Evolutionary conservation across 2,888 invertebrate species (phyloP).

Genomic region (Amiota mariae): DNA sequence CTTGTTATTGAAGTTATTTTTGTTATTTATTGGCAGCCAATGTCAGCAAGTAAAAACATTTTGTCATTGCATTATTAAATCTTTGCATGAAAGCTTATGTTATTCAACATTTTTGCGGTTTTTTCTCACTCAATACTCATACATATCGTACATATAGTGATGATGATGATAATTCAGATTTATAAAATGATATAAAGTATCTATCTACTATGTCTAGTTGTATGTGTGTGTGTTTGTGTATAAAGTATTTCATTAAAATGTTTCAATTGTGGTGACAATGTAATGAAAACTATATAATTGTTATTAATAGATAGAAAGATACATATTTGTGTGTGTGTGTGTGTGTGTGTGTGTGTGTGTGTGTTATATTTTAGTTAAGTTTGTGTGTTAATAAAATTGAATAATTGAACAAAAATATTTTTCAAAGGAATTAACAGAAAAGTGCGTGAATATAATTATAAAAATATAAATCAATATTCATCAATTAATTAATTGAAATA

Average conservation of each 20-base stretch:
- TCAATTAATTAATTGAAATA: no score
- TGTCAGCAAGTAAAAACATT: background rate
- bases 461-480: background rate
- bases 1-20: conserved; percentile 9
- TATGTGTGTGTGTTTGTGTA: no score
- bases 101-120: background rate
- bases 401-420: conserved; percentile 5
- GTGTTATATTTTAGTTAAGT: background rate
- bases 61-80: conserved; percentile 19
- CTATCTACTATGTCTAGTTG: no score
- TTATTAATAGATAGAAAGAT: background rate
- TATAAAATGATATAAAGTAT: no score
- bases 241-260: conserved; percentile 18
- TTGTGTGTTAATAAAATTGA: conserved; percentile 25
- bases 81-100: conserved; percentile 3
- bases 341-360: background rate
- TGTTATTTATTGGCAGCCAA: conserved; percentile 16
- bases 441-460: background rate
- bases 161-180: conserved; percentile 9
- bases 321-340: background rate
- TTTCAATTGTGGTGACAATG: conserved; percentile 2
- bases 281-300: no score
- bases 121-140: no score
- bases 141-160: conserved; percentile 8
- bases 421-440: background rate